Evolutionary conservation across 2,113 vertebrate species (phyloP), one percentile per base, ranked within the genome.

Genomic region (Chionis minor): DNA sequence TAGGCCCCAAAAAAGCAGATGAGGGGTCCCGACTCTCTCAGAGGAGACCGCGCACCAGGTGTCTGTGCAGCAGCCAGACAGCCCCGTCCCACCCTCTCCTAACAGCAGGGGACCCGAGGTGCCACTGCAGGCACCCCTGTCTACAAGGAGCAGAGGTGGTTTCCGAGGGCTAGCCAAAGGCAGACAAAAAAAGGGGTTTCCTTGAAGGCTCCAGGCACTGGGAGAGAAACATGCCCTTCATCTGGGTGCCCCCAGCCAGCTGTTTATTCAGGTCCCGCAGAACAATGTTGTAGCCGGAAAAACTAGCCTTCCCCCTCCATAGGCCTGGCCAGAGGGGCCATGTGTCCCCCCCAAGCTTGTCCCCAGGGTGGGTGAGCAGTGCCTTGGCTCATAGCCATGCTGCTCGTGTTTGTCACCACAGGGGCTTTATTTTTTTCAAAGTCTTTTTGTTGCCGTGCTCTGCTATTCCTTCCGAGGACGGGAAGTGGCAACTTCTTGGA

Each of bases 221-320:
- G 49, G 49, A 49, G 22, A 51, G 59, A 92, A 92, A 35, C 0
- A 0, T 77, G 71, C 42, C 75, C 88, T 81, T 80, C 10, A 12
- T 67, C 63, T 58, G 71, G 75, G 75, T 93, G 86, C 51, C 5
- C 32, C 2, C 0, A 28, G 28, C 27, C 3, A 11, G 18, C 28
- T 95, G 90, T 96, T 97, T 96, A 80, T 96, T 96, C 94, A 94
- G 84, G 35, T 90, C 69, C 72, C 30, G 6, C 19, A 90, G 92
- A 94, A 95, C 95, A 96, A 90, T 90, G 63, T n/a, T 3, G 4
- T 33, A 56, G 82, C 78, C 0, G 4, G 94, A 95, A 97, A 92
- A 92, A 86, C 12, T 4, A 3, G 14, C 61, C 74, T 67, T 30
- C 21, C 32, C 14, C 27, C 8, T 23, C 20, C 24, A 18, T 9